Evolutionary conservation across 2,113 vertebrate genomes (phyloP), one percentile per base, ranked within the genome.

Genomic region (Oplegnathus fasciatus): DNA sequence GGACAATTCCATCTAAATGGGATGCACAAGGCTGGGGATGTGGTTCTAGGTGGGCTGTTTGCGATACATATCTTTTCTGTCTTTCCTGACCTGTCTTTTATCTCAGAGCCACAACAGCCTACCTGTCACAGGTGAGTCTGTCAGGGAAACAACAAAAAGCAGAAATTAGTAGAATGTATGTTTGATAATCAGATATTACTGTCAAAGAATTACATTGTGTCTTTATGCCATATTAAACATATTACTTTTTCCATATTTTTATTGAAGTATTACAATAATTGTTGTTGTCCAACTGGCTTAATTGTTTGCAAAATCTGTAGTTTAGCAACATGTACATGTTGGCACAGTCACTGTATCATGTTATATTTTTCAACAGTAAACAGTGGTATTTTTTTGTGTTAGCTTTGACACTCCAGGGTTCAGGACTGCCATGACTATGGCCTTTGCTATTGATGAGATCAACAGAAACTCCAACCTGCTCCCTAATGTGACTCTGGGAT

Each of bases 401-500:
- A 72, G 70, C 1, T 73, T 73, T 73, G 70, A 73, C 3, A 5
- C 5, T 20, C 14, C 6, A 58, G 70, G 70, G 3, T 73, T 73
- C 32, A 73, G 70, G 15, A 24, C 75, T 34, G 92, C 88, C 32
- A 9, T 20, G 24, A 73, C 70, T 52, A 73, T 73, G 70, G 52
- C 54, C 34, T 73, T 73, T 73, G 34, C 70, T 42, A 73, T 73
- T 42, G n/a, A 58, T 42, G 92, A 94, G 68, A 93, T 94, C 46
- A 94, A 94, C 84, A 89, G 13, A 26, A 90, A 94, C 83, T 50
- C 77, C 4, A 64, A 87, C 3, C 79, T 95, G 42, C 82, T 95
- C 5, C 94, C 69, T n/a, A 93, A 93, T 62, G 65, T 94, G 65
- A 94, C 86, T 94, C 90, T 77, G 94, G 94, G 94, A 32, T 95